phyloP scores from a whole-genome alignment of 2,113 vertebrate genomes.

The Lasiurus borealis region DNA sequence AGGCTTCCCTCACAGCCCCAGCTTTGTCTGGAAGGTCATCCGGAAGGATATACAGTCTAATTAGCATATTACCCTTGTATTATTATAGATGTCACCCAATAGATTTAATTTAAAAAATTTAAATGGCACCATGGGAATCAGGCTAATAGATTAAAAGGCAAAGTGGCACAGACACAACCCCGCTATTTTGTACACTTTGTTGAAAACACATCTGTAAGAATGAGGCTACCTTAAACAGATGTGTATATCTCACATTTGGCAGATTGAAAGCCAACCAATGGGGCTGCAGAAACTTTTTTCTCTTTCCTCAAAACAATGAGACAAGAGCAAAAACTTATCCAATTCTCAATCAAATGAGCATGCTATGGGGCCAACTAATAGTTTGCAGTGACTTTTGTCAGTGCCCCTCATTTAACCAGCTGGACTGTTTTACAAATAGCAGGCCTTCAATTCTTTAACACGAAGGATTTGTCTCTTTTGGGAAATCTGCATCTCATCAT shows the following conservation, averaged over 20 bases:
- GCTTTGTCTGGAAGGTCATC: no score
- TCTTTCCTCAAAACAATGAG: not conserved
- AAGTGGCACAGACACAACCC: not conserved
- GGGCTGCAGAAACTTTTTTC: not conserved
- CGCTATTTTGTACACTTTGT: not conserved
- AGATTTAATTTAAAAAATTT: not conserved
- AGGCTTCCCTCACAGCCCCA: no score
- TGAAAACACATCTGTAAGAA: no score
- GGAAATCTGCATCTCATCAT: slow-evolving; percentile 59
- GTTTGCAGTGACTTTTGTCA: not conserved
- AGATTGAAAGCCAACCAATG: not conserved
- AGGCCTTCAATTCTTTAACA: slow-evolving; percentile 37
- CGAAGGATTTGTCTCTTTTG: slow-evolving; percentile 60
- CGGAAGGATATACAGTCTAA: no score
- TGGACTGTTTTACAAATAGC: slow-evolving; percentile 64
- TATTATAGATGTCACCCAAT: not conserved
- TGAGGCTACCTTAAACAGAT: fast-evolving
- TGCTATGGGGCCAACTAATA: not conserved
- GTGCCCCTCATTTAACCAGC: slow-evolving; percentile 50
- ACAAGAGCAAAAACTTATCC: slow-evolving; percentile 5
- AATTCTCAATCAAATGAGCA: not conserved
- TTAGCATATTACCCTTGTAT: no score
- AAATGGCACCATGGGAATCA: no score
- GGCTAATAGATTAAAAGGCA: not conserved
- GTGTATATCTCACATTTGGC: fast-evolving